Evolutionary conservation across 2,797 vertebrate species (phyloP), one percentile per base, ranked within the genome.

Genomic region (Amblyraja radiata): DNA sequence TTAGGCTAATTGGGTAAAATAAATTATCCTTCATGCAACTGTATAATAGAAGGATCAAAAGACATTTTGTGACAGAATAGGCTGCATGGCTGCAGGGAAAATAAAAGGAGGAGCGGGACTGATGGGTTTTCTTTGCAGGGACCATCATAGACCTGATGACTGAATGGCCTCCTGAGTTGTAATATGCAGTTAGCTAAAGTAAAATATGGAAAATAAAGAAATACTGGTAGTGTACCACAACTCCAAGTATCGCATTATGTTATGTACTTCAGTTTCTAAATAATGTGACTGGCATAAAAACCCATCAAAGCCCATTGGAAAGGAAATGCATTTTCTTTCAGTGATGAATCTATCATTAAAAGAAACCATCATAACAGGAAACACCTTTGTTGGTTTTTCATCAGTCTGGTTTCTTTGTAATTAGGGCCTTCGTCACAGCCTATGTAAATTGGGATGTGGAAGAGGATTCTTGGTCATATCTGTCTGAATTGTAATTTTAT

Each of bases 351-450:
- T 36, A 11, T 13, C 9, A 8, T 39, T 46, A 46, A 2, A 46
- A 23, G 4, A 46, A 2, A 8, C 32, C 9, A 81, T 39, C 93
- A 95, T 95, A 95, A 95, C 94, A 96, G 95, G 95, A 96, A 95
- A 95, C 95, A 94, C 94, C 95, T 95, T 96, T 95, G 28, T 94
- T 93, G 0, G 5, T 94, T 93, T 54, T 94, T 95, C 93, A 93
- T 93, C 95, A 94, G 94, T 93, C 93, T 91, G 68, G 9, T 46
- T 73, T 91, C 36, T 74, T 9, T 73, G 32, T 88, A 14, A 54
- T 46, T 4, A 46, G 88, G 88, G 68, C 71, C 39, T 46, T 68
- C 90, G 28, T 14, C 36, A 32, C 36, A 32, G 90, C 28, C 74
- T 16, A 88, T 88, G 32, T 6, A 65, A 16, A n/a, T 32, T 61